Percentiles rank a stretch among this genome's conserved stretches.
Evolutionary conservation across 2,113 vertebrate genomes (phyloP).

Genomic region (Seriola quinqueradiata): DNA sequence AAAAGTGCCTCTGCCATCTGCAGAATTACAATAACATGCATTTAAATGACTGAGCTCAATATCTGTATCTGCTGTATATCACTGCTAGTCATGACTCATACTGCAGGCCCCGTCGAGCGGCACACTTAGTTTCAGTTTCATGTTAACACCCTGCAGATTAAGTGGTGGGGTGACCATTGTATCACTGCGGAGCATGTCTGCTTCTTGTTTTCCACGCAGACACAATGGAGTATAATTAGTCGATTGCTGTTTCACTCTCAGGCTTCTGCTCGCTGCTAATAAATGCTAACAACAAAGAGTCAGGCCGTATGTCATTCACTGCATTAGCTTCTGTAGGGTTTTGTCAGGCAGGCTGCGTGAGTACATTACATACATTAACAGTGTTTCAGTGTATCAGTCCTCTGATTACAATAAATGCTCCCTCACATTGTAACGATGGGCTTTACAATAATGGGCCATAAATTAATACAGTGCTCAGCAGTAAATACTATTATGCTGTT

Average conservation of each 20-base stretch:
- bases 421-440: constrained; percentile 66
- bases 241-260: constrained; percentile 40
- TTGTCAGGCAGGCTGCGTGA: constrained; percentile 63
- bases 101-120: constrained; percentile 17
- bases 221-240: constrained; percentile 67
- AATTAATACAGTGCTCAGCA: constrained; percentile 82
- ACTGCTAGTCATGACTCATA: constrained; percentile 58
- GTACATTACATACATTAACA: constrained; percentile 80
- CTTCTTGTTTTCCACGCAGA: constrained; percentile 53
- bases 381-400: constrained; percentile 68
- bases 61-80: constrained; percentile 55
- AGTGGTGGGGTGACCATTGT: constrained; percentile 50
- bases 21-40: constrained; percentile 66
- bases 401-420: constrained; percentile 77
- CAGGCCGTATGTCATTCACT: constrained; percentile 71
- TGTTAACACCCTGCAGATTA: constrained; percentile 56
- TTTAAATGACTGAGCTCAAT: constrained; percentile 62
- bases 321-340: constrained; percentile 65
- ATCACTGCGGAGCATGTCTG: constrained; percentile 23
- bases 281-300: constrained; percentile 66
- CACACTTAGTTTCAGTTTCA: constrained; percentile 43
- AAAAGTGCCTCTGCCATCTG: constrained; percentile 59
- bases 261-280: constrained; percentile 54
- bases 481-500: constrained; percentile 79
- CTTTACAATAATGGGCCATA: constrained; percentile 83